Base-by-base conservation (phyloP, 2,888 invertebrate genomes). In the Scelioninae gen. 1 region DNA sequence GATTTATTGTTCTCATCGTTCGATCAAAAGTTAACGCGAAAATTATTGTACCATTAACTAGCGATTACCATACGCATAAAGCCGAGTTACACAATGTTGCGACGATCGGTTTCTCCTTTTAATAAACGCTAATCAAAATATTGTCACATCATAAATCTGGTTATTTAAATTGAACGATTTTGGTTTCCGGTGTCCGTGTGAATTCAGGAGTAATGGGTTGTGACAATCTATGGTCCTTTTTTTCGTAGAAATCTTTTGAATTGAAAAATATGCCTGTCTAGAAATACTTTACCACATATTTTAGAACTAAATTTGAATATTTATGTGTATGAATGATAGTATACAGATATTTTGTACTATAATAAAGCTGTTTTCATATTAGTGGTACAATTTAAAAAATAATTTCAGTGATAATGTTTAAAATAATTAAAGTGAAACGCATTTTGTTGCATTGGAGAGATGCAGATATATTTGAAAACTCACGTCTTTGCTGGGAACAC, bases 401-500 rank as follows among this genome's bases (percentile, higher is more conserved):
- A 11, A 38, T 10, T 38, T 10, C 11, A 5, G 0, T 10, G 11
- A 38, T 38, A 10, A 11, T 10, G 1, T 38, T 11, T 38, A 5
- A 10, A 5, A 4, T 38, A 38, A 38, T 38, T 10, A 38, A 38
- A 10, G n/a, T n/a, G n/a, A n/a, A n/a, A n/a, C n/a, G n/a, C n/a
- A n/a, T n/a, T n/a, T n/a, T n/a, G n/a, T 10, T 38, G 1, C 1
- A 1, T 38, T 38, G 1, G 38, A 10, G 38, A 10, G 1, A 8
- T 38, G 5, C 3, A 4, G 11, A 38, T 38, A 11, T 38, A 5
- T 38, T 10, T 38, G 0, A 38, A 38, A 38, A 38, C 94, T 94
- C 91, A 97, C 98, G 93, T 98, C 98, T 95, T 98, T 96, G 91
- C 95, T 96, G 76, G 99, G 99, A 66, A 99, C 99, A 93, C 99